These are phyloP conservation scores for Champsocephalus gunnari DNA, from an alignment of 2,797 vertebrate species.

Conservation along the genomic window DNA sequence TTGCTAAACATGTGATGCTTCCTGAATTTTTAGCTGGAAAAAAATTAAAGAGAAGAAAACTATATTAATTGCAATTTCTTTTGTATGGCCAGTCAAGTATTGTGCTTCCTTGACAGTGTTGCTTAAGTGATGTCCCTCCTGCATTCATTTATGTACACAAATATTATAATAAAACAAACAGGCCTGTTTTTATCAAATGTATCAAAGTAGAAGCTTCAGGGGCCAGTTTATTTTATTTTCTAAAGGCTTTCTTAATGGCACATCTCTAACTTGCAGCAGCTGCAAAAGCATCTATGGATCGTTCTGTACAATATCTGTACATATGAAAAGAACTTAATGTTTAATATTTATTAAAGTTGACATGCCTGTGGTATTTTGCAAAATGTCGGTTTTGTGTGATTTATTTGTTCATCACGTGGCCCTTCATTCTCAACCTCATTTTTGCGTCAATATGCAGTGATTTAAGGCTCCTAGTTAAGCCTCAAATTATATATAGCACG, in stretches of 20 bases:
- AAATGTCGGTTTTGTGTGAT: slow-evolving; percentile 61
- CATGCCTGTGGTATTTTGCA: slow-evolving; percentile 90
- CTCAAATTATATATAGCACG: neutral
- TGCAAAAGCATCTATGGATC: slow-evolving; percentile 76
- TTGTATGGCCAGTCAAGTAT: slow-evolving; percentile 31
- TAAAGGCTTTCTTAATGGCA: slow-evolving; percentile 78
- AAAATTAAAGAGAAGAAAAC: slow-evolving; percentile 11
- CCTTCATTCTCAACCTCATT: neutral
- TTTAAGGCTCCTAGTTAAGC: neutral
- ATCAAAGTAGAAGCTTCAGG: slow-evolving; percentile 72
- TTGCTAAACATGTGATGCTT: slow-evolving; percentile 50
- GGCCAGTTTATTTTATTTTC: slow-evolving; percentile 68
- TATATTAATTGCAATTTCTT: slow-evolving; percentile 21
- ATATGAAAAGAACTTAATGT: slow-evolving; percentile 92
- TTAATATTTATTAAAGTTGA: slow-evolving; percentile 98
- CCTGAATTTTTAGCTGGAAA: slow-evolving; percentile 28
- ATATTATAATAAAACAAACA: slow-evolving; percentile 36
- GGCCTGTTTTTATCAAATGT: slow-evolving; percentile 71
- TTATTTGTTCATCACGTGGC: slow-evolving; percentile 25
- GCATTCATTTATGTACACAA: slow-evolving; percentile 74
- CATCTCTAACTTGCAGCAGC: slow-evolving; percentile 79
- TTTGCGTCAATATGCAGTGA: slow-evolving; percentile 2
- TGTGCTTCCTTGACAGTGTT: slow-evolving; percentile 52
- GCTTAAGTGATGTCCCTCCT: slow-evolving; percentile 57
- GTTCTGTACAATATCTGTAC: slow-evolving; percentile 91